Conservation (phyloP, 2,797 vertebrate genomes). For the Pelochelys cantorii region DNA sequence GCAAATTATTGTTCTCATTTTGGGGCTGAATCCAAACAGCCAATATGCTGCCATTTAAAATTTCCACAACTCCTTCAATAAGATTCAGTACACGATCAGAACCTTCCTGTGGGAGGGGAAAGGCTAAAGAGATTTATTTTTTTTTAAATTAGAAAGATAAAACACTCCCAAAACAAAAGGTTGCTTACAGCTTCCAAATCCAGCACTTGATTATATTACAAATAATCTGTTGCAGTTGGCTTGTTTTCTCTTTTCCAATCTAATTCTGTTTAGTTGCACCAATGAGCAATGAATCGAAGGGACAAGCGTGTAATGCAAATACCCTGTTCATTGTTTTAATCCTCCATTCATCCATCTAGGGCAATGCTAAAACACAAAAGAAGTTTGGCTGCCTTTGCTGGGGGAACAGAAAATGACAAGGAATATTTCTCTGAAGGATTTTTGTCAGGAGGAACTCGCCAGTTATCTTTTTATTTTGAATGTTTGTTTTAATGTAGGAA, state of each 20-base stretch:
- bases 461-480: not conserved
- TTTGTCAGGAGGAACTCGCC: slow-evolving; percentile 4
- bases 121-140: not conserved
- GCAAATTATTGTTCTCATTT: too few species aligned
- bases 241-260: slow-evolving; percentile 9
- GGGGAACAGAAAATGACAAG: slow-evolving; percentile 11
- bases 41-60: not conserved
- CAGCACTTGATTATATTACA: not conserved
- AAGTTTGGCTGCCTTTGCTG: not conserved
- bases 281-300: not conserved
- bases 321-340: slow-evolving; percentile 49
- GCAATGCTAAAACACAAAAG: not conserved
- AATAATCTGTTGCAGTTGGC: slow-evolving; percentile 26
- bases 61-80: not conserved
- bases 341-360: not conserved
- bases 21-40: too few species aligned
- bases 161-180: slow-evolving; percentile 1
- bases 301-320: slow-evolving; percentile 23
- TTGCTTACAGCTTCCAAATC: slow-evolving; percentile 9
- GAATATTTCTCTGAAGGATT: slow-evolving; percentile 14
- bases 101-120: not conserved
- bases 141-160: slow-evolving; percentile 21
- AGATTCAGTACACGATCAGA: slow-evolving; percentile 13
- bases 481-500: slow-evolving; percentile 13
- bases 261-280: slow-evolving; percentile 24